phyloP scores from a whole-genome alignment of 2,797 vertebrate genomes.

The Harpagifer antarcticus region DNA sequence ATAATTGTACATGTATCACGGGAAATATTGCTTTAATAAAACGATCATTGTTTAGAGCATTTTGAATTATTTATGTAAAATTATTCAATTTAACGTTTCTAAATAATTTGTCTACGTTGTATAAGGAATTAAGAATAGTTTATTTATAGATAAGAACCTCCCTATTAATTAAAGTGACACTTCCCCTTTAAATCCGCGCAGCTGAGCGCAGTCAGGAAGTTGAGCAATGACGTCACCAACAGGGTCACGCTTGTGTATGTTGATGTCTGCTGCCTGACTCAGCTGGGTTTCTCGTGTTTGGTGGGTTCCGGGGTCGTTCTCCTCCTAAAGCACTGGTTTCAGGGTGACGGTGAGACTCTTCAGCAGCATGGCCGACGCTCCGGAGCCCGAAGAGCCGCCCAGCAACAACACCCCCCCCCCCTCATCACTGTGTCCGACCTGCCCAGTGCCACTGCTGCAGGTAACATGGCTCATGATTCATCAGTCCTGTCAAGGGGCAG shows the following conservation, averaged over 20 bases:
- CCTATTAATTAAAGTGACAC: neutral
- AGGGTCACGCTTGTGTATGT: slow-evolving; percentile 62
- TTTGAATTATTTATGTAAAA: no score
- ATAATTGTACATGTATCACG: no score
- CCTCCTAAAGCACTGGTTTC: fast-evolving
- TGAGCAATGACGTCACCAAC: slow-evolving; percentile 35
- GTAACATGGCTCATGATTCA: slow-evolving; percentile 47
- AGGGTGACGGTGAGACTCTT: slow-evolving; percentile 9
- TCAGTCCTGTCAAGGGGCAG: slow-evolving; percentile 6
- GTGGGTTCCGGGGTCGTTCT: neutral
- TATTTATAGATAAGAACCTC: no score
- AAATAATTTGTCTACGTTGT: neutral
- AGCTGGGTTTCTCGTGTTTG: neutral
- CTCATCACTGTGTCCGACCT: slow-evolving; percentile 81
- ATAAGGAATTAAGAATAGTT: neutral
- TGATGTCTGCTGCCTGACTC: slow-evolving; percentile 2
- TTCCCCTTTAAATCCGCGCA: slow-evolving; percentile 56
- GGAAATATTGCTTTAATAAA: no score
- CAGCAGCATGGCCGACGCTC: slow-evolving; percentile 76
- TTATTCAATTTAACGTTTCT: no score
- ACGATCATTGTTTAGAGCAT: no score
- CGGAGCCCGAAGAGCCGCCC: slow-evolving; percentile 72
- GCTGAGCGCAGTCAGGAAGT: slow-evolving; percentile 62
- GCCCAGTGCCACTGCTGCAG: slow-evolving; percentile 76
- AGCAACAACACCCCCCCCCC: slow-evolving; percentile 72